Evolutionary conservation across 2,888 invertebrate species (phyloP).

Genomic region (Parochlus steinenii): DNA sequence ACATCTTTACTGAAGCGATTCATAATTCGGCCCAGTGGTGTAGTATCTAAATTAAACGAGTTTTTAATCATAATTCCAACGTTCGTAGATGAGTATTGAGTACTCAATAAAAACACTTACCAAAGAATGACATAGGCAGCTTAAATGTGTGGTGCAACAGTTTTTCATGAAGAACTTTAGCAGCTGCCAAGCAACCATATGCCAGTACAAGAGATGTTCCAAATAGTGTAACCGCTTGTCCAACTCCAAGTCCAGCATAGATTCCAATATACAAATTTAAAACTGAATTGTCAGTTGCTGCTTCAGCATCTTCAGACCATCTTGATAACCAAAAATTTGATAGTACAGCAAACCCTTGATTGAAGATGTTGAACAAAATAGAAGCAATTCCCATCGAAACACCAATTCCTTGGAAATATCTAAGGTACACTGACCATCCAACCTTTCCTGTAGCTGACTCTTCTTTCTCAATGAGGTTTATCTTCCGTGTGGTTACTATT

Average conservation of each 20-base stretch:
- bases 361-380: neutral
- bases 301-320: slow-evolving; percentile 55
- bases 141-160: slow-evolving; percentile 35
- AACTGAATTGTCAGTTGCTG: slow-evolving; percentile 34
- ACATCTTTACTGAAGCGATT: slow-evolving; percentile 43
- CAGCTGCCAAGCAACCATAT: slow-evolving; percentile 35
- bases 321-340: slow-evolving; percentile 72
- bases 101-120: too few species aligned
- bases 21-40: slow-evolving; percentile 41
- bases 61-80: too few species aligned
- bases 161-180: slow-evolving; percentile 33
- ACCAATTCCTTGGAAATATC: slow-evolving; percentile 14
- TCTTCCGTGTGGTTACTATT: slow-evolving; percentile 23
- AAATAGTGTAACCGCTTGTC: slow-evolving; percentile 39
- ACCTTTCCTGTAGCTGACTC: slow-evolving; percentile 84
- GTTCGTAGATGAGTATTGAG: too few species aligned
- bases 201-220: slow-evolving; percentile 32
- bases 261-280: slow-evolving; percentile 70
- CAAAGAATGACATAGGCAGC: slow-evolving; percentile 43
- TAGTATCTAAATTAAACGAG: too few species aligned
- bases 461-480: slow-evolving; percentile 79
- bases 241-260: slow-evolving; percentile 75
- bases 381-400: neutral
- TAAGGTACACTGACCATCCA: slow-evolving; percentile 10
- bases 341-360: slow-evolving; percentile 8